Evolutionary conservation across 2,797 vertebrate genomes (phyloP), one percentile per base, ranked within the genome.

Genomic region (Philypnodon macrostomus): DNA sequence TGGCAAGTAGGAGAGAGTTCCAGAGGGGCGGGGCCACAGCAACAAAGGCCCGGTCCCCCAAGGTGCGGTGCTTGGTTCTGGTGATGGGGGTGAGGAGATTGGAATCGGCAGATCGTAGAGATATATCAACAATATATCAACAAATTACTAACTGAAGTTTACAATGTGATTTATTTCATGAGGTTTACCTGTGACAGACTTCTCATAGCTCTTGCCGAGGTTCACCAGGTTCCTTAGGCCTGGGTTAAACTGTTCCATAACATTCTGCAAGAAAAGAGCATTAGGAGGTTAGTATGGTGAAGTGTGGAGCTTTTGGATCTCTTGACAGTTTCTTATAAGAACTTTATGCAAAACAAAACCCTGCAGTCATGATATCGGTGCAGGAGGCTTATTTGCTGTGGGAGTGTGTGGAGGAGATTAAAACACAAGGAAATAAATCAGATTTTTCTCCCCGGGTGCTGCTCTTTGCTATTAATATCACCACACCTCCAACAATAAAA

Each of bases 231-330:
- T 98, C 77, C 94, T 91, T 67, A 98, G 85, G 11, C 94, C 92
- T 0, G 97, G 97, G 81, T 97, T 98, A 84, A 98, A 97, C 71
- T 98, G 94, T 57, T 99, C 97, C 95, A 98, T 92, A 70, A 99
- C 96, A 94, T 96, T 97, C 97, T 99, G 76, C 13, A 27, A 58
- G 1, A 56, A 19, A 73, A 31, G 57, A 12, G 11, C 57, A 27
- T 24, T 12, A 16, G 32, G 13, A 19, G 48, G 19, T 35, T 13
- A 19, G 48, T 13, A 8, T 9, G 16, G 33, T 10, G 2, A 47
- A 17, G 40, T 27, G 1, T 12, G 16, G 6, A 7, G 17, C 11
- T 15, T 26, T 26, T 31, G 12, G 1, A 19, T 31, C 4, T 29
- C 10, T 27, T 26, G 35, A 13, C 12, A 11, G 7, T 40, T 3